phyloP scores from a whole-genome alignment of 1,140 invertebrate genomes.

The Tribolium castaneum region DNA sequence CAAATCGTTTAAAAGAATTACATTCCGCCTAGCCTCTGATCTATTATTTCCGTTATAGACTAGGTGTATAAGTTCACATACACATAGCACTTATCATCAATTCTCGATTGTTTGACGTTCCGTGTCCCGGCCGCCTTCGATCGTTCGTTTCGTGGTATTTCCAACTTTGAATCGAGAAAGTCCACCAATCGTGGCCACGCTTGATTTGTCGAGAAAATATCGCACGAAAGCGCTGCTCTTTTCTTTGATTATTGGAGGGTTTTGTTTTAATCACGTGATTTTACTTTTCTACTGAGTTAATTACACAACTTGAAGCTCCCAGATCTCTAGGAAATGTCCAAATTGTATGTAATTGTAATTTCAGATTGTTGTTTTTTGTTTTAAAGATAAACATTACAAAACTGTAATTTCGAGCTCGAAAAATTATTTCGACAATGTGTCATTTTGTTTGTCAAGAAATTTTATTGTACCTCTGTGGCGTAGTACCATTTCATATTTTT shows the following conservation, averaged over 20 bases:
- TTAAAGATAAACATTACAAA: no score
- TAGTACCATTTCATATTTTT: no score
- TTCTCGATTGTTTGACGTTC: constrained; percentile 8
- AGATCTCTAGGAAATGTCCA: no score
- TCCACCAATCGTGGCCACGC: background rate
- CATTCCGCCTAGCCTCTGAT: background rate
- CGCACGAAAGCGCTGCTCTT: background rate
- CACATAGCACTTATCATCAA: background rate
- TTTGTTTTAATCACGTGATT: background rate
- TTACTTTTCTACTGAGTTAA: background rate
- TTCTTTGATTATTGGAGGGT: background rate
- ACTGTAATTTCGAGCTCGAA: no score
- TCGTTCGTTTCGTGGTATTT: background rate
- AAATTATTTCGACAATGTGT: no score
- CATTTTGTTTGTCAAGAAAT: no score
- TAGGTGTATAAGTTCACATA: background rate
- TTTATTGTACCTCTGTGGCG: no score
- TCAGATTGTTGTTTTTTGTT: no score
- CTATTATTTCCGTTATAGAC: background rate
- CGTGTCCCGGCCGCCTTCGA: constrained; percentile 22
- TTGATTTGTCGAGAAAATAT: constrained; percentile 15
- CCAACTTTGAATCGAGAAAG: constrained; percentile 4
- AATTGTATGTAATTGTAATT: no score
- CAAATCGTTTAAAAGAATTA: background rate
- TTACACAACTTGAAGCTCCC: no score